Conservation (phyloP, 2,888 invertebrate species). For the Cerceris ruficornis region DNA sequence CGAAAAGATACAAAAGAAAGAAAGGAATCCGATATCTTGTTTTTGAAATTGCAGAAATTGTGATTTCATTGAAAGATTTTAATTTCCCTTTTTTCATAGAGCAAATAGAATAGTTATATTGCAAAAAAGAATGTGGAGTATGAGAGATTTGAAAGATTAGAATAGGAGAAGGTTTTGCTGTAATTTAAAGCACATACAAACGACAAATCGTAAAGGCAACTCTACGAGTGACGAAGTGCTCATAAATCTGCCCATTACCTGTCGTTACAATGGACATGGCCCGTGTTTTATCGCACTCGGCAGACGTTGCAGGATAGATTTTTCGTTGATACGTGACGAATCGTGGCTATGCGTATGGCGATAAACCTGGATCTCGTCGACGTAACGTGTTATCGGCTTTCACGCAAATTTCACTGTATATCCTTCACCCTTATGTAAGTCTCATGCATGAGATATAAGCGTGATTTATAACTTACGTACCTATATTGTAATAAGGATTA, state of each 20-base stretch:
- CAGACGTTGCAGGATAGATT: constrained; percentile 46
- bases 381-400: constrained; percentile 25
- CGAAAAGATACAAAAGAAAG: too few species aligned
- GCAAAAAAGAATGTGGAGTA: neutral
- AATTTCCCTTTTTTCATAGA: too few species aligned
- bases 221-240: constrained; percentile 43
- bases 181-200: constrained; percentile 19
- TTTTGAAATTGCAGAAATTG: too few species aligned
- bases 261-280: constrained; percentile 42
- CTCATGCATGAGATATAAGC: too few species aligned
- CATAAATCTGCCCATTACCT: constrained; percentile 54
- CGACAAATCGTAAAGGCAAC: constrained; percentile 30
- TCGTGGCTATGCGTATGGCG: constrained; percentile 43
- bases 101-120: neutral
- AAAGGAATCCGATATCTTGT: too few species aligned
- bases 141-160: neutral
- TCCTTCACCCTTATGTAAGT: constrained; percentile 6
- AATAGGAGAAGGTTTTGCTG: constrained; percentile 19
- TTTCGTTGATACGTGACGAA: constrained; percentile 60
- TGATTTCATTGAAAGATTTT: too few species aligned
- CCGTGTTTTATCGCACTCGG: constrained; percentile 60
- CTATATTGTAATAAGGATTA: too few species aligned
- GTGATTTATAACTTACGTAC: too few species aligned
- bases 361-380: constrained; percentile 46
- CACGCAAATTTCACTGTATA: constrained; percentile 26